Conservation (phyloP, 2,888 invertebrate species). For the Trachelus stipa region DNA sequence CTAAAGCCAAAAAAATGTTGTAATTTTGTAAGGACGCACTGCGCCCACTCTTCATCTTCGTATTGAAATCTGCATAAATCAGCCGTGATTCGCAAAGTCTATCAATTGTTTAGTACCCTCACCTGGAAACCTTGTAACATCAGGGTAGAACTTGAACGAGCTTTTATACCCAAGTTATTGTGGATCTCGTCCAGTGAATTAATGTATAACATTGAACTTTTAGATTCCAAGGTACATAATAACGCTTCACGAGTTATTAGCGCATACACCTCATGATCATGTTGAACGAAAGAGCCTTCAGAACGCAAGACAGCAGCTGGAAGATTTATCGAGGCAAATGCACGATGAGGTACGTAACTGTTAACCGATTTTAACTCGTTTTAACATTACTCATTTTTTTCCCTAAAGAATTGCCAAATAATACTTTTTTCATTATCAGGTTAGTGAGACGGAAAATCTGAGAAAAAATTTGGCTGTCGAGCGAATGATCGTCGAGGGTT, state of each 20-base stretch:
- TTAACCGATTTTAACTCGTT: background rate
- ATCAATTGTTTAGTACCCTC: background rate
- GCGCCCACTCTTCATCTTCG: background rate
- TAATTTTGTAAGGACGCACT: too few species aligned
- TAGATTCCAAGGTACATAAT: constrained; percentile 93
- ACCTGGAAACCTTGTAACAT: background rate
- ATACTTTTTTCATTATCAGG: constrained; percentile 66
- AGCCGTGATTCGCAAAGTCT: background rate
- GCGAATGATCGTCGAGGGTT: constrained; percentile 93
- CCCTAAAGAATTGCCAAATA: background rate
- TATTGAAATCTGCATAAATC: background rate
- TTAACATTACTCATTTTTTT: constrained; percentile 1
- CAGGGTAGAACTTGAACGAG: background rate
- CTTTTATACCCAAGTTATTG: background rate
- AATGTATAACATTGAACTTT: constrained; percentile 24
- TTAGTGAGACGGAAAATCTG: constrained; percentile 92
- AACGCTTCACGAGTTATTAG: constrained; percentile 88
- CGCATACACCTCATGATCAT: constrained; percentile 94
- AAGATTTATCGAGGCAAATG: constrained; percentile 88
- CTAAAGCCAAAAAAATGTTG: too few species aligned
- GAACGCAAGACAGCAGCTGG: constrained; percentile 87
- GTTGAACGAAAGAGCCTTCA: constrained; percentile 91
- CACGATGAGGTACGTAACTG: constrained; percentile 79
- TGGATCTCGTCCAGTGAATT: background rate
- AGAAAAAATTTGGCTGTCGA: constrained; percentile 92